Evolutionary conservation across 30 jellyfish, hydroid and myxozoan genomes (phyloP), one percentile per base, ranked within the genome.

Genomic region (Sanderia malayensis): DNA sequence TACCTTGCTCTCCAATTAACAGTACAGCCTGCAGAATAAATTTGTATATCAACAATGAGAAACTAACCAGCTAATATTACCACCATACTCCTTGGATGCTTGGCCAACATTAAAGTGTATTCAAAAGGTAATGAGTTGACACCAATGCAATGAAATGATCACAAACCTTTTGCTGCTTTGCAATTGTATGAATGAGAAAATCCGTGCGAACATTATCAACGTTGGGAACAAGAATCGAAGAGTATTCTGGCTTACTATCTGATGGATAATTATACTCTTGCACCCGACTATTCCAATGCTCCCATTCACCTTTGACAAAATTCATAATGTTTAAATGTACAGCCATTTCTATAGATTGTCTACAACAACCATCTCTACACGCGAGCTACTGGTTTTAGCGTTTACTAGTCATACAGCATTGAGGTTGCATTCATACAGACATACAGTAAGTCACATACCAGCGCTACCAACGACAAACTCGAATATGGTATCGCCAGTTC

Each of bases 221-320:
- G 63, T 89, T 89, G 32, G 97, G 97, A 18, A 89, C 97, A 41
- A 89, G 76, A 25, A 89, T 89, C 1, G 97, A 89, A 24, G 97
- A 68, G 37, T 89, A 89, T 59, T 83, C 95, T 11, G 97, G 97
- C 74, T 82, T 89, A 73, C 84, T 62, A 52, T 89, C 94, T 2
- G 95, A 23, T 58, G 97, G 97, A 29, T 89, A 89, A 11, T 74
- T 76, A 47, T 89, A 89, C 55, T 83, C 97, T 70, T 89, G 87
- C 30, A 89, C 97, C 29, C 95, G 83, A 58, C 70, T 81, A 22
- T 74, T 82, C 97, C 97, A 89, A 76, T 89, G 97, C 37, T 82
- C 95, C 97, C 97, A 89, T 44, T 82, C 67, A 46, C 97, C 97
- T n/a, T n/a, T n/a, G n/a, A n/a, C n/a, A n/a, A n/a, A n/a, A n/a